These are phyloP conservation scores for Rhimphoctona megacephalus DNA, from an alignment of 2,888 invertebrate genomes.

Conservation along the genomic window DNA sequence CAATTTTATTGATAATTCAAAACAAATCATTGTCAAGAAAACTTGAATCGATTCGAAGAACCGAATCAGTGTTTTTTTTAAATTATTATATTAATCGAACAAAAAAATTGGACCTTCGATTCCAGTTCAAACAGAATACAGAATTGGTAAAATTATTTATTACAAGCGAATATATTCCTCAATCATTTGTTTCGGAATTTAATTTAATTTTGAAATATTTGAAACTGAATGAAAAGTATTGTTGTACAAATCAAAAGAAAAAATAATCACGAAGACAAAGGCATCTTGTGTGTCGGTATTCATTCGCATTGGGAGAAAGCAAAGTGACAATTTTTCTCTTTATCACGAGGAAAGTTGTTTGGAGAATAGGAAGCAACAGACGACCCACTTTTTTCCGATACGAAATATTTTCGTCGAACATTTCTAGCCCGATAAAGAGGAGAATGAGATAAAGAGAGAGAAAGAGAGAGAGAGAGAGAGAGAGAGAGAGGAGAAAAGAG, in stretches of 20 bases:
- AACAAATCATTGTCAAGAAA: background rate
- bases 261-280: slow-evolving; percentile 23
- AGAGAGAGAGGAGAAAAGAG: background rate
- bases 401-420: slow-evolving; percentile 49
- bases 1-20: background rate
- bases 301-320: slow-evolving; percentile 18
- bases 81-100: background rate
- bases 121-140: background rate
- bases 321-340: slow-evolving; percentile 39
- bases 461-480: background rate
- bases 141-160: background rate
- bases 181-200: too few species aligned
- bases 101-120: background rate
- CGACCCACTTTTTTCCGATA: slow-evolving; percentile 45
- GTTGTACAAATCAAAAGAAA: background rate
- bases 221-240: background rate
- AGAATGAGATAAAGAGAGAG: slow-evolving; percentile 23
- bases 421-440: slow-evolving; percentile 41
- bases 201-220: too few species aligned
- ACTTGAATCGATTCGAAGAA: background rate
- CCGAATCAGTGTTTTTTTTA: background rate
- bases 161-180: too few species aligned
- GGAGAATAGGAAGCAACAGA: background rate
- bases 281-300: background rate
- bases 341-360: slow-evolving; percentile 30